Conservation (phyloP, 2,113 vertebrate species). For the Fregata magnificens region DNA sequence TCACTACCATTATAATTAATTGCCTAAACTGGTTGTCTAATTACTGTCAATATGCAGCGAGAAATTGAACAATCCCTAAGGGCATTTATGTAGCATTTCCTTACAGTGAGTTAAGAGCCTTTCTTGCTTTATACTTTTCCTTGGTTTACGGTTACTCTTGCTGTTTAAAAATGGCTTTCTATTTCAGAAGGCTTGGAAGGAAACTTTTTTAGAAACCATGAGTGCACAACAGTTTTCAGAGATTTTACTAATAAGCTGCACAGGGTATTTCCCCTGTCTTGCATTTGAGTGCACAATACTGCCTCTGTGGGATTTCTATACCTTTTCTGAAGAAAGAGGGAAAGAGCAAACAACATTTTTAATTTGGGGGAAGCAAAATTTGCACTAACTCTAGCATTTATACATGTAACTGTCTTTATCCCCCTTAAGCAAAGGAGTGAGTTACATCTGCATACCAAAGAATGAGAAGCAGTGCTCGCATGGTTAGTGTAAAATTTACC, state of each 20-base stretch:
- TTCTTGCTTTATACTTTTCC: not conserved
- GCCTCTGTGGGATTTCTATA: not conserved
- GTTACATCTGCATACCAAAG: rapidly evolving
- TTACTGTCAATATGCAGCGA: not conserved
- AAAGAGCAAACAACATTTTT: not conserved
- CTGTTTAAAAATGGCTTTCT: not conserved
- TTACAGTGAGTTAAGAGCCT: not conserved
- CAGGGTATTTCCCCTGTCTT: not conserved
- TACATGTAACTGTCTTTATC: not conserved
- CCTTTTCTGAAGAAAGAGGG: not conserved
- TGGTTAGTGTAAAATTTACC: not conserved
- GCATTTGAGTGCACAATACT: not conserved
- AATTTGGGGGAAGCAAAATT: not conserved
- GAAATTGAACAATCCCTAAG: not conserved
- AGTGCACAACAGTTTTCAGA: not conserved
- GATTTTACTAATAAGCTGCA: not conserved
- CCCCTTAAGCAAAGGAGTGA: not conserved
- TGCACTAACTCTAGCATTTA: not conserved
- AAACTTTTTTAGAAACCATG: not conserved
- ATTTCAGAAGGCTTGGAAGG: not conserved
- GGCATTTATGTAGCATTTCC: not conserved
- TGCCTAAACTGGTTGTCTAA: not conserved
- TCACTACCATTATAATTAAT: not conserved
- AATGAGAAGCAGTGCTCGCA: not conserved
- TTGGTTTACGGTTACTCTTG: not conserved